phyloP scores from a whole-genome alignment of 2,797 vertebrate genomes.

The Threskiornis aethiopicus region DNA sequence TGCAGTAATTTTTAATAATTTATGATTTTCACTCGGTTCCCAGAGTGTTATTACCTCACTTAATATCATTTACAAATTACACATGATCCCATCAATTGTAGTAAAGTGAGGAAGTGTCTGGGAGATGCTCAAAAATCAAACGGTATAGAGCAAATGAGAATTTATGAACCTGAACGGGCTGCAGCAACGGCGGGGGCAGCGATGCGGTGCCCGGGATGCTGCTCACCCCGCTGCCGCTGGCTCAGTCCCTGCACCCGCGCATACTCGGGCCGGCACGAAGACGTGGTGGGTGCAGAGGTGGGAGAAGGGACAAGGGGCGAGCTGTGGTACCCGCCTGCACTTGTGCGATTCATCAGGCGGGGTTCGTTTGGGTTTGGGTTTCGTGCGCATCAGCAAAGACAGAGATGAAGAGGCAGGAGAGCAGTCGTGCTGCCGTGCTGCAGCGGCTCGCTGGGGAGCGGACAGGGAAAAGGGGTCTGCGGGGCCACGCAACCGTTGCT shows the following conservation, averaged over 20 bases:
- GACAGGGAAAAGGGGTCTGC: neutral
- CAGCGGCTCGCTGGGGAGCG: neutral
- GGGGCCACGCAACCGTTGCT: neutral
- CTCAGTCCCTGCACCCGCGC: accelerated
- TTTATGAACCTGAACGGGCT: conserved; percentile 19
- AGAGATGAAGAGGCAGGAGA: neutral
- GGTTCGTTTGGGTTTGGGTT: neutral
- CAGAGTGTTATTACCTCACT: conserved; percentile 70
- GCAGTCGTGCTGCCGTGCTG: neutral
- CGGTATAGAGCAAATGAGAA: conserved; percentile 28
- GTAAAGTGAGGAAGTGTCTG: conserved; percentile 69
- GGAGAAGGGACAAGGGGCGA: neutral
- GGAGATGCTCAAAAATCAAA: conserved; percentile 57
- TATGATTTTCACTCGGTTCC: conserved; percentile 53
- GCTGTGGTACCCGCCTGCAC: accelerated
- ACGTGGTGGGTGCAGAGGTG: accelerated
- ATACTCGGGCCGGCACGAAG: accelerated
- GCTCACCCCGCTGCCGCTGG: neutral
- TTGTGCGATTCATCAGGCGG: neutral
- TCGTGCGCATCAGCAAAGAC: neutral
- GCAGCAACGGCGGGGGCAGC: neutral
- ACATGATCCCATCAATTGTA: conserved; percentile 67
- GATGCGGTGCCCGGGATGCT: neutral
- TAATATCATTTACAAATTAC: conserved; percentile 74
- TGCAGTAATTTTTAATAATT: conserved; percentile 65